Evolutionary conservation across 2,888 invertebrate genomes (phyloP).

Genomic region (Orthonevra nobilis): DNA sequence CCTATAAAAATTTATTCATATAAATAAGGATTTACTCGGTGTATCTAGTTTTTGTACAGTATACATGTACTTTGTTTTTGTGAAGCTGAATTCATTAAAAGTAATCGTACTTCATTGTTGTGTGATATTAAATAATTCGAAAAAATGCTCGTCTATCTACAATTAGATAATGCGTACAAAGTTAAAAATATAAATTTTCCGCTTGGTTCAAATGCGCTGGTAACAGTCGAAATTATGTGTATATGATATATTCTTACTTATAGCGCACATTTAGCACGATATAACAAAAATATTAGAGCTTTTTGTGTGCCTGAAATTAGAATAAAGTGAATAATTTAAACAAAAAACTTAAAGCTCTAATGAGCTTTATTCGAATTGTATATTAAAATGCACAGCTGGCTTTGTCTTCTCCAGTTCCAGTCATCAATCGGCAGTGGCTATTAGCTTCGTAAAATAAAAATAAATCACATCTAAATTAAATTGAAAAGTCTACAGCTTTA

Average conservation of each 20-base stretch:
- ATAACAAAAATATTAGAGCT: conserved; percentile 46
- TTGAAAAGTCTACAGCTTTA: conserved; percentile 23
- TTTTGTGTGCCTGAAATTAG: conserved; percentile 30
- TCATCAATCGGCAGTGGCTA: conserved; percentile 32
- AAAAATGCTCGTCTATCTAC: no score
- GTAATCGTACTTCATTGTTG: no score
- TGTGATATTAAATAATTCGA: no score
- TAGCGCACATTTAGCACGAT: conserved; percentile 8
- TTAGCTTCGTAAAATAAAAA: conserved; percentile 7
- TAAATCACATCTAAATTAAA: conserved; percentile 50
- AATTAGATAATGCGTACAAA: conserved; percentile 26
- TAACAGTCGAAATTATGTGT: conserved; percentile 1
- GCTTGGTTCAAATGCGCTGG: conserved; percentile 36
- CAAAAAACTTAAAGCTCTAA: conserved; percentile 39
- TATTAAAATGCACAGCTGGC: conserved; percentile 55
- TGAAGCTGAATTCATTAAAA: no score
- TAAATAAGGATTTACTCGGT: no score
- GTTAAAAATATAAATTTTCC: conserved; percentile 16
- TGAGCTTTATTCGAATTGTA: conserved; percentile 45
- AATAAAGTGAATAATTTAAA: conserved; percentile 24
- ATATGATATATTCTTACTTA: not conserved
- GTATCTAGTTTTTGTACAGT: no score
- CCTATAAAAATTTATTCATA: no score
- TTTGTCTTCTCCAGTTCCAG: conserved; percentile 61
- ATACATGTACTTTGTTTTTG: no score